Conservation (phyloP, 2,888 invertebrate genomes). For the Chymomyza fuscimana region DNA sequence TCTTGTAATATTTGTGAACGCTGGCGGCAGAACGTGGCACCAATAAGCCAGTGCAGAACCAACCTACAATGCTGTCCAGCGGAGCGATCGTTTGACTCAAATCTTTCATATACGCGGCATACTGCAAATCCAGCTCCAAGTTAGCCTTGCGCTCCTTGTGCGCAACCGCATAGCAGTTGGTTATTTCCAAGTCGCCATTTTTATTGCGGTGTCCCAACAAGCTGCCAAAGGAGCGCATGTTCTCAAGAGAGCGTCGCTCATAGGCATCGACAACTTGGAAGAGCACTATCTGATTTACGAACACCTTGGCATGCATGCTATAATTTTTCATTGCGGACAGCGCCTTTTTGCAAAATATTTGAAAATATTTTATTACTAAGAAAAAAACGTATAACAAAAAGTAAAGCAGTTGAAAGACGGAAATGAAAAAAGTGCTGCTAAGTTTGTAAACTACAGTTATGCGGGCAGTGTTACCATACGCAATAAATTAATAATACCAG, state of each 20-base stretch:
- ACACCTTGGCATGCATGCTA: conserved; percentile 43
- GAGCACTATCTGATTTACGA: conserved; percentile 51
- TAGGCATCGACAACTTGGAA: conserved; percentile 58
- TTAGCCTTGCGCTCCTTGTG: conserved; percentile 43
- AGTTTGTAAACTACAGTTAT: too few relatives aligned
- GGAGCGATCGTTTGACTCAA: conserved; percentile 46
- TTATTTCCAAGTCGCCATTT: conserved; percentile 43
- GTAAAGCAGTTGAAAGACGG: background rate
- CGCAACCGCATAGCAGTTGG: conserved; percentile 45
- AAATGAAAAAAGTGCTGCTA: background rate
- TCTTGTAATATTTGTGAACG: conserved; percentile 45
- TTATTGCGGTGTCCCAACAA: conserved; percentile 45
- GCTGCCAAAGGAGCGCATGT: conserved; percentile 42
- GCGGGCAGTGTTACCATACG: too few relatives aligned
- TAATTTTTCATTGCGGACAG: conserved; percentile 29
- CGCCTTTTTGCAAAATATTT: conserved; percentile 30
- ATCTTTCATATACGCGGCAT: conserved; percentile 50
- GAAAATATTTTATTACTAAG: background rate
- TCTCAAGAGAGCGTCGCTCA: conserved; percentile 49
- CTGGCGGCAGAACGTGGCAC: conserved; percentile 37
- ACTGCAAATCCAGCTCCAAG: conserved; percentile 49
- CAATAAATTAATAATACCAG: too few relatives aligned
- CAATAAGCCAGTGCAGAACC: conserved; percentile 51
- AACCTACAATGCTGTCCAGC: conserved; percentile 54
- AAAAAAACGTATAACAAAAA: background rate